These are phyloP conservation scores for Eudyptes chrysolophus DNA, from an alignment of 2,113 vertebrate genomes.

Conservation along the genomic window DNA sequence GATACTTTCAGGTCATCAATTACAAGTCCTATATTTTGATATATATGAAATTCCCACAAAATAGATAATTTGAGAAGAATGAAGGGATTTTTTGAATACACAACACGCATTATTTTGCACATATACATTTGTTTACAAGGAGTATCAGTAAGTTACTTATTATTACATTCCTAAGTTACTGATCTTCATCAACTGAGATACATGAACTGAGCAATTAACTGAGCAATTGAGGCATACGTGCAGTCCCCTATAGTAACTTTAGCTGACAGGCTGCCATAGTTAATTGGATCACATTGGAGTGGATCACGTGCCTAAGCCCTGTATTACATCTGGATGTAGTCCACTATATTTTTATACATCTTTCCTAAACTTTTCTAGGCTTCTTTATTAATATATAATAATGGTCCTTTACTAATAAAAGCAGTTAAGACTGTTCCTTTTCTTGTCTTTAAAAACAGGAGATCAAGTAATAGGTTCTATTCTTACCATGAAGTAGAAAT, in stretches of 20 bases:
- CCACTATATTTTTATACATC: not conserved
- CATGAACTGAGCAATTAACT: not conserved
- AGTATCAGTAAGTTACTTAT: not conserved
- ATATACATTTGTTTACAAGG: not conserved
- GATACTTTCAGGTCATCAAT: not conserved
- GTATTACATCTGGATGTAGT: not conserved
- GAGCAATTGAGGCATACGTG: not conserved
- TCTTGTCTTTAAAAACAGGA: not conserved
- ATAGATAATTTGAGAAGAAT: not conserved
- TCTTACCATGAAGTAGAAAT: not conserved
- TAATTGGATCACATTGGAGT: not conserved
- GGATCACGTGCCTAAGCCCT: not conserved
- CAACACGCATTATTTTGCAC: not conserved
- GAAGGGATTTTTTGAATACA: not conserved
- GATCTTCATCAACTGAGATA: not conserved
- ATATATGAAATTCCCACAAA: not conserved
- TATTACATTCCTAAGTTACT: not conserved
- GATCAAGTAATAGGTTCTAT: not conserved
- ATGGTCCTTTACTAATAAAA: not conserved
- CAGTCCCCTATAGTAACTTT: not conserved
- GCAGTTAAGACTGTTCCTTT: not conserved
- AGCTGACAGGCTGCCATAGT: conserved; percentile 5
- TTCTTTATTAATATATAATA: not conserved
- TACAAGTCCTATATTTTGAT: not conserved
- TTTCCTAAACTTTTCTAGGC: not conserved